Conservation (phyloP, 2,797 vertebrate genomes). For the Paramormyrops hopkinsi region DNA sequence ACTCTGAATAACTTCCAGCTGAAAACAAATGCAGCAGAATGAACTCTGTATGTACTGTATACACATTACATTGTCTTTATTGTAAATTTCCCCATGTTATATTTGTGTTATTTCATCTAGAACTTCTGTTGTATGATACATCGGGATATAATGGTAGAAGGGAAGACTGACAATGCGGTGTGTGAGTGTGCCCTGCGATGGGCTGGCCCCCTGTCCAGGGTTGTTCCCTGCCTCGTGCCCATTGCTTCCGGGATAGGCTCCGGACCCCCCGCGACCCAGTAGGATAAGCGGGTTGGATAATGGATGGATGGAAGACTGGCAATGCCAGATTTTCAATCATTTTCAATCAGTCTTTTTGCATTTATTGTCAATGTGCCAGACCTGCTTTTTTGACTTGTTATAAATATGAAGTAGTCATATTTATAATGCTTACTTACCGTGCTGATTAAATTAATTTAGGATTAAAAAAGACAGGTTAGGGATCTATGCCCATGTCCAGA, state of each 20-base stretch:
- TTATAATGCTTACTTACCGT: not conserved
- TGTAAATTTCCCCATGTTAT: not conserved
- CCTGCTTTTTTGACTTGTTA: not conserved
- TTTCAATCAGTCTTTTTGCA: not conserved
- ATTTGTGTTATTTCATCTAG: not conserved
- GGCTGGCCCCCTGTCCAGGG: too few species aligned
- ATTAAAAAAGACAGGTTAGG: not conserved
- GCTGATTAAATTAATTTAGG: not conserved
- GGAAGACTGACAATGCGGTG: not conserved
- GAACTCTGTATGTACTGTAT: not conserved
- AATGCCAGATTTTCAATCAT: not conserved
- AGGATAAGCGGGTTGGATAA: too few species aligned
- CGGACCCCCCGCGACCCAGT: too few species aligned
- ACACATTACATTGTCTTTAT: not conserved
- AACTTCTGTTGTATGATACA: not conserved
- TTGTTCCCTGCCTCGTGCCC: too few species aligned
- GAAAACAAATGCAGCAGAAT: not conserved
- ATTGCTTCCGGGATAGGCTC: too few species aligned
- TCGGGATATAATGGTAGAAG: not conserved
- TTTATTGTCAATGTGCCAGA: not conserved
- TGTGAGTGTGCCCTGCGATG: too few species aligned
- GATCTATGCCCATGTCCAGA: not conserved
- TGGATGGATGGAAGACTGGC: not conserved
- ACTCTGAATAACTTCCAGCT: not conserved
- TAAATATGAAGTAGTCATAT: not conserved